A percentile compares a stretch with the other conserved stretches of the same genome.
phyloP scores from a whole-genome alignment of 1,140 invertebrate species.

The Nomia melanderi region DNA sequence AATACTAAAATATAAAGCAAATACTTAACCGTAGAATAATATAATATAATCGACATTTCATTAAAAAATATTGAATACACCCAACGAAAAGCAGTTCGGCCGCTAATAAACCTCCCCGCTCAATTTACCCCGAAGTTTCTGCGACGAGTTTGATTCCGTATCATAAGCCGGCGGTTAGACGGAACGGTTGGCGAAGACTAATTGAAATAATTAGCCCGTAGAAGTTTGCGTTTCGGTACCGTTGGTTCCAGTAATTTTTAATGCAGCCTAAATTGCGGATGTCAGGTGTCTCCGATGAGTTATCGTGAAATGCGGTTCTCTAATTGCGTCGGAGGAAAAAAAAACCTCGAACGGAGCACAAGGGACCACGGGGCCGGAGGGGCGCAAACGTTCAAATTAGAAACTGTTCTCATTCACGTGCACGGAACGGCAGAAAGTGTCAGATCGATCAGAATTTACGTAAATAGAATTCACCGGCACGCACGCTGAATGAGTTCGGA shows the following conservation, averaged over 20 bases:
- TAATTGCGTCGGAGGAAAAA: neutral
- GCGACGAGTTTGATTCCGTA: no score
- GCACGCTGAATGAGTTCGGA: neutral
- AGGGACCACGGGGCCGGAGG: neutral
- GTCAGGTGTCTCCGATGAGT: neutral
- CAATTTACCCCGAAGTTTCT: no score
- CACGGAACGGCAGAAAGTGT: conserved; percentile 27
- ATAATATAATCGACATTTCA: no score
- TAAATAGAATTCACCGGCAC: conserved; percentile 31
- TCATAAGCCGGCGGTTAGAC: no score
- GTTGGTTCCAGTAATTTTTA: neutral
- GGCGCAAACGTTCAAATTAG: neutral
- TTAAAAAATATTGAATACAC: no score
- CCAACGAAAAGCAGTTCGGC: no score
- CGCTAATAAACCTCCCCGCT: no score
- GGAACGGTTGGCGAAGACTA: no score
- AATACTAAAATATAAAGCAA: no score
- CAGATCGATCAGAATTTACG: conserved; percentile 45
- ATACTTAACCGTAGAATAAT: no score
- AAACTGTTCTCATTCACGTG: conserved; percentile 17
- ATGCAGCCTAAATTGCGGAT: neutral
- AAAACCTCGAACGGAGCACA: neutral
- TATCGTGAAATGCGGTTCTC: neutral
- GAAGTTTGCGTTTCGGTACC: neutral
- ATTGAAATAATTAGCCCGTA: neutral